phyloP scores from a whole-genome alignment of 2,113 vertebrate species.

The Phycodurus eques region DNA sequence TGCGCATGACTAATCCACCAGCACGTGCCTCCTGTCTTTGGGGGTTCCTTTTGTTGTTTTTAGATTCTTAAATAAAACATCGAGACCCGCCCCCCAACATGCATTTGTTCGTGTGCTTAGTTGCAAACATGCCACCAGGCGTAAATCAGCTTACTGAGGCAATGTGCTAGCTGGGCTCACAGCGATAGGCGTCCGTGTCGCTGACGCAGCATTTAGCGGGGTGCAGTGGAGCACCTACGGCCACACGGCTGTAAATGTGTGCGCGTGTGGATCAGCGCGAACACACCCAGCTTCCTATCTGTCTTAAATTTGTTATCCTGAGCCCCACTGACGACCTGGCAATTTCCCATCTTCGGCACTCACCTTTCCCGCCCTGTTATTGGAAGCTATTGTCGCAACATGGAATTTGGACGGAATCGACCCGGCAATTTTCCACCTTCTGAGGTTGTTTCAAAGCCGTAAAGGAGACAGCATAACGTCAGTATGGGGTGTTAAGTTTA shows the following conservation, averaged over 20 bases:
- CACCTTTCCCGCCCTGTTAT: too few species aligned
- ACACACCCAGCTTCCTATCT: conserved; percentile 39
- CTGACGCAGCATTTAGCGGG: conserved; percentile 64
- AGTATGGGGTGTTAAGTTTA: too few species aligned
- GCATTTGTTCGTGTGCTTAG: conserved; percentile 61
- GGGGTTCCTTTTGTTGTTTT: conserved; percentile 27
- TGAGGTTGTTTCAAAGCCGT: too few species aligned
- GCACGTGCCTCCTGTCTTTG: conserved; percentile 10
- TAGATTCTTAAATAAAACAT: conserved; percentile 34
- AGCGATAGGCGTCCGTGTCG: conserved; percentile 60
- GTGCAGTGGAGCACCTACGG: conserved; percentile 57
- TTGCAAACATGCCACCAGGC: conserved; percentile 51
- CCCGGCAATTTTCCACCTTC: too few species aligned
- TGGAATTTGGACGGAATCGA: too few species aligned
- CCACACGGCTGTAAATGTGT: conserved; percentile 16
- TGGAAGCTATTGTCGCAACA: too few species aligned
- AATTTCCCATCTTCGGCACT: conserved; percentile 13
- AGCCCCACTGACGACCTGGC: not conserved
- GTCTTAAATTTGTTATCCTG: conserved; percentile 22
- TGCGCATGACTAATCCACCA: conserved; percentile 18
- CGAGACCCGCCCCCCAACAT: conserved; percentile 14
- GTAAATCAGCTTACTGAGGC: conserved; percentile 69
- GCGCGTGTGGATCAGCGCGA: conserved; percentile 26
- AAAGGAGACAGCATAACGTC: too few species aligned
- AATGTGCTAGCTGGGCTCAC: conserved; percentile 61